A percentile compares a stretch with the other conserved stretches of the same genome.
These are phyloP conservation scores for Theristicus caerulescens DNA, from an alignment of 2,113 vertebrate species.

Conservation along the genomic window DNA sequence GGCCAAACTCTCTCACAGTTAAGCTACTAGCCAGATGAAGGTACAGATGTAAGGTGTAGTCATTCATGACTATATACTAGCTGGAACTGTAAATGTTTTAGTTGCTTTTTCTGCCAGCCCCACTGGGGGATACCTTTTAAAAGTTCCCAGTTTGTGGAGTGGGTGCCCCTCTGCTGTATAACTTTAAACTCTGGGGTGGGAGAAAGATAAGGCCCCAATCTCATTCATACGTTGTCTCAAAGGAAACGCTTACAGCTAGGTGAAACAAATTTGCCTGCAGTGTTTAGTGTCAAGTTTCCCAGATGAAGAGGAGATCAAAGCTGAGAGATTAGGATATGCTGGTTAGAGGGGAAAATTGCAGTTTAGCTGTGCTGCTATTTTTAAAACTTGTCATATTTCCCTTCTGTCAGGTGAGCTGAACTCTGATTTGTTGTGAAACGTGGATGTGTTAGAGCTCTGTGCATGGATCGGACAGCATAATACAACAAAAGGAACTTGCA, in stretches of 20 bases:
- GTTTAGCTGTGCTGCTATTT: conserved; percentile 53
- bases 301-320: conserved; percentile 51
- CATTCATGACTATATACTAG: not conserved
- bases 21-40: not conserved
- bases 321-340: conserved; percentile 46
- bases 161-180: not conserved
- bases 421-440: conserved; percentile 22
- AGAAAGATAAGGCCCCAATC: not conserved
- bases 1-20: fast-evolving
- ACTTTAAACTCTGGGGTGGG: not conserved
- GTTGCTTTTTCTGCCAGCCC: not conserved
- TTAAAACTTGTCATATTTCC: conserved; percentile 43
- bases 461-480: not conserved
- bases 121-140: not conserved
- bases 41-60: not conserved
- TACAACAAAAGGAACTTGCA: not conserved
- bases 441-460: not conserved
- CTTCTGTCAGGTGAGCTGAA: conserved; percentile 35
- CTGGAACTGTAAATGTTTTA: not conserved
- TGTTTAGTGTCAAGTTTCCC: conserved; percentile 46
- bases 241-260: not conserved
- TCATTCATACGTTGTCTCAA: not conserved
- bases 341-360: conserved; percentile 52
- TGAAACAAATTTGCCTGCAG: conserved; percentile 33
- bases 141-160: not conserved